phyloP scores from a whole-genome alignment of 2,888 invertebrate genomes.

The Tiphia femorata region DNA sequence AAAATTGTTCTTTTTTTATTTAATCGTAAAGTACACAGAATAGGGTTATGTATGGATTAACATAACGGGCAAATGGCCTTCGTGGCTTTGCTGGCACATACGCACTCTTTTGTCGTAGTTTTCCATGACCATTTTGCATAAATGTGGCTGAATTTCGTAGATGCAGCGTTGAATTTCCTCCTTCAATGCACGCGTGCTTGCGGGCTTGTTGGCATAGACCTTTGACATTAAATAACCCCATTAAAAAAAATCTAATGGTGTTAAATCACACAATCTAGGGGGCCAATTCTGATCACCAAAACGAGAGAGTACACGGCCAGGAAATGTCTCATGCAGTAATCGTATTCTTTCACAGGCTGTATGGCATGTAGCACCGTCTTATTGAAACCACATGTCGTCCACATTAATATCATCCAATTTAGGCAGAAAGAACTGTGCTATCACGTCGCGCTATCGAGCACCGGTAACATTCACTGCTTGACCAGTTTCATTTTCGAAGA shows the following conservation, averaged over 20 bases:
- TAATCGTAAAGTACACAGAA: no score
- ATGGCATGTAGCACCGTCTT: constrained; percentile 17
- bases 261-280: constrained; percentile 14
- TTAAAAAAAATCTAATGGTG: constrained; percentile 18
- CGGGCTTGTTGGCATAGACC: not conserved
- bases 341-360: constrained; percentile 9
- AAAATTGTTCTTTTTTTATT: no score
- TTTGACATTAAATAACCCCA: constrained; percentile 13
- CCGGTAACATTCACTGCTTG: not conserved
- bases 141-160: constrained; percentile 41
- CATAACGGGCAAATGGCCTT: constrained; percentile 22
- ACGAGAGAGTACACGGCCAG: constrained; percentile 3
- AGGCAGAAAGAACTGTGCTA: constrained; percentile 33
- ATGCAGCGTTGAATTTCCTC: constrained; percentile 20
- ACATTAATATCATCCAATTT: constrained; percentile 14
- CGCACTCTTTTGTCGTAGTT: constrained; percentile 39
- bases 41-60: not conserved
- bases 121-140: constrained; percentile 38
- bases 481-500: not conserved
- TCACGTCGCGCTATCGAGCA: constrained; percentile 38
- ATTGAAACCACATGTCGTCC: constrained; percentile 19
- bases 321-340: constrained; percentile 12
- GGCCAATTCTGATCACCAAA: constrained; percentile 15
- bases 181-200: not conserved
- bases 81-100: constrained; percentile 39